phyloP scores from a whole-genome alignment of 2,797 vertebrate genomes.

The Etheostoma nigrum region DNA sequence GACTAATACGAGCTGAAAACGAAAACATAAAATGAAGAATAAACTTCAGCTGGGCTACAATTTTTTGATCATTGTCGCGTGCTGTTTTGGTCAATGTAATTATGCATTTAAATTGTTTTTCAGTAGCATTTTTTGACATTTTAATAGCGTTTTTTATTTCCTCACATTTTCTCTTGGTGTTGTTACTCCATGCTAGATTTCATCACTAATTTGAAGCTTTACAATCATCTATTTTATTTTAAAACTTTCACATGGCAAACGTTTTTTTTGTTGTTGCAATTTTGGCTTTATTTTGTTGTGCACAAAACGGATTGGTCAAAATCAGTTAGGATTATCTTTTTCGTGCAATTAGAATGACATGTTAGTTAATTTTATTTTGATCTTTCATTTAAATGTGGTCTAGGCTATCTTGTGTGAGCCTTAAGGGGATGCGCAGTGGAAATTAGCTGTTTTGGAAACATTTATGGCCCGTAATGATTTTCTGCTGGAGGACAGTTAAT shows the following conservation, averaged over 20 bases:
- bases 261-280: background rate
- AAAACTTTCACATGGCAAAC: background rate
- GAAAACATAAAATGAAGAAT: conserved; percentile 10
- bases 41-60: background rate
- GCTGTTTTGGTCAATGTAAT: background rate
- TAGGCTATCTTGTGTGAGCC: background rate
- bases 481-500: conserved; percentile 43
- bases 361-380: background rate
- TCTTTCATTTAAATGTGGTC: background rate
- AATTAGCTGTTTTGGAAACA: conserved; percentile 38
- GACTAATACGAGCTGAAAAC: background rate
- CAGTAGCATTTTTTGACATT: background rate
- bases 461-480: conserved; percentile 19
- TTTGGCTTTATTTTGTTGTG: background rate
- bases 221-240: background rate
- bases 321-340: background rate
- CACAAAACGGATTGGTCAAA: background rate
- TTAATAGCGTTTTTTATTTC: background rate
- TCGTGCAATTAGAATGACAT: background rate
- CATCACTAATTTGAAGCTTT: background rate
- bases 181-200: background rate
- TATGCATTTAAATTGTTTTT: background rate
- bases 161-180: background rate
- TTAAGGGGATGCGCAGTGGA: background rate
- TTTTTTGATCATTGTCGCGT: background rate